These are phyloP conservation scores for Noctua fimbriata DNA, from an alignment of 2,888 invertebrate species.

Conservation along the genomic window DNA sequence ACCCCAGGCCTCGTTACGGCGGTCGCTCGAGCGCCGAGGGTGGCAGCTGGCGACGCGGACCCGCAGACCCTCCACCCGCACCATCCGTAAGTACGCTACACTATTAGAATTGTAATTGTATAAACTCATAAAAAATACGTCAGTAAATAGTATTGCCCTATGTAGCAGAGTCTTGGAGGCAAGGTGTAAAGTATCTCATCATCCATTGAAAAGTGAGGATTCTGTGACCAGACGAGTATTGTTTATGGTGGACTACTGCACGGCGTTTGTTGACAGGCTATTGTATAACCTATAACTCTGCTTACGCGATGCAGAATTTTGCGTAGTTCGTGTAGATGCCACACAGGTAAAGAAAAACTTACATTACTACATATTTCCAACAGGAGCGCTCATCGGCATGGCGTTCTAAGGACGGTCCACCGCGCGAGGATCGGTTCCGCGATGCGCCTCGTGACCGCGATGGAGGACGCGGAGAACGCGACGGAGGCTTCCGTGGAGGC, in stretches of 20 bases:
- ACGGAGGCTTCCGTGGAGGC: conserved; percentile 67
- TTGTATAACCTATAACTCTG: background rate
- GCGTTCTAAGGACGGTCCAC: conserved; percentile 82
- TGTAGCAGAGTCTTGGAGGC: background rate
- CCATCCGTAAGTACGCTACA: conserved; percentile 72
- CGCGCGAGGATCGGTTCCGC: conserved; percentile 77
- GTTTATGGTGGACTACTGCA: background rate
- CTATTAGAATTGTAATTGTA: background rate
- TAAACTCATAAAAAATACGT: background rate
- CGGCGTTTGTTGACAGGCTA: background rate
- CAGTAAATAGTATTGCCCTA: background rate
- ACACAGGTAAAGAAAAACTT: background rate
- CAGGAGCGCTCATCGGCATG: conserved; percentile 85
- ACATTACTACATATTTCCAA: background rate
- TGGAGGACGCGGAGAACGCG: conserved; percentile 50
- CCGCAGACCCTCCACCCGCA: conserved; percentile 81
- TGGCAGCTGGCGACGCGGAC: conserved; percentile 85
- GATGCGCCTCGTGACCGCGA: conserved; percentile 63
- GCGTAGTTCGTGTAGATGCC: background rate
- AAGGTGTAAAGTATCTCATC: background rate
- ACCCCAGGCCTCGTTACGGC: conserved; percentile 79
- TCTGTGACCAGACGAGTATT: background rate
- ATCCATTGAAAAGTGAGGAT: background rate
- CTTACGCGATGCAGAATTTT: background rate
- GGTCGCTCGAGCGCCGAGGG: conserved; percentile 84